Evolutionary conservation across 1,140 invertebrate genomes (phyloP).

Genomic region (Tetragonula clypearis): DNA sequence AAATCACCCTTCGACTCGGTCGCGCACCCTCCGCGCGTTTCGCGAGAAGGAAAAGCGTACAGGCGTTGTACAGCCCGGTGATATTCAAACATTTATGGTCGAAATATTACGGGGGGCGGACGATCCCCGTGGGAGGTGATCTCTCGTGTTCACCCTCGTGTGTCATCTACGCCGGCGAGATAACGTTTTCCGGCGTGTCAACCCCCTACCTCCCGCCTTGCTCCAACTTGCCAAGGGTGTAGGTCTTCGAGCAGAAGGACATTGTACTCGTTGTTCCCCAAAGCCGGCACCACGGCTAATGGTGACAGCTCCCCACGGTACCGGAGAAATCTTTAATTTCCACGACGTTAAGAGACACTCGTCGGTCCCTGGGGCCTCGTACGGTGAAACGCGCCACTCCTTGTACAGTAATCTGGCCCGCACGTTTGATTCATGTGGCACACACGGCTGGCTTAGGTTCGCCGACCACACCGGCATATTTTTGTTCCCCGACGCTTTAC

Average conservation of each 20-base stretch:
- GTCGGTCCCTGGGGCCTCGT: slow-evolving; percentile 62
- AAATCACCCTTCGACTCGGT: neutral
- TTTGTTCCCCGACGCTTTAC: neutral
- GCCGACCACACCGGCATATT: neutral
- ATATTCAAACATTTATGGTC: slow-evolving; percentile 65
- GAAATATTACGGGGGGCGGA: slow-evolving; percentile 61
- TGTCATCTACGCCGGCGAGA: slow-evolving; percentile 70
- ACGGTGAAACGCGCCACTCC: slow-evolving; percentile 1
- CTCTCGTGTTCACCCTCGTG: slow-evolving; percentile 48
- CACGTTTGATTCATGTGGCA: slow-evolving; percentile 46
- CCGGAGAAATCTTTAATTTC: slow-evolving; percentile 73
- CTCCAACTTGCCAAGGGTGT: slow-evolving; percentile 8
- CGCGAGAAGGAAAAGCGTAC: neutral
- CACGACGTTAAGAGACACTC: slow-evolving; percentile 66
- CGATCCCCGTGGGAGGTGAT: slow-evolving; percentile 53
- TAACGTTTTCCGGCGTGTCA: slow-evolving; percentile 67
- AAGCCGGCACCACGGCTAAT: slow-evolving; percentile 44
- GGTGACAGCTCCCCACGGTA: slow-evolving; percentile 30
- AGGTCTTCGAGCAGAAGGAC: slow-evolving; percentile 46
- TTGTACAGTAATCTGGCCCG: slow-evolving; percentile 26
- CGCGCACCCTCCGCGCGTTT: neutral
- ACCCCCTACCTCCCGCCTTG: neutral
- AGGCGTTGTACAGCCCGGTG: neutral
- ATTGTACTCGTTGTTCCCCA: slow-evolving; percentile 71
- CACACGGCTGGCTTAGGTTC: neutral